Percentiles rank a stretch among this genome's conserved stretches.
These are phyloP conservation scores for Deilephila porcellus DNA, from an alignment of 2,888 invertebrate species.

Conservation along the genomic window DNA sequence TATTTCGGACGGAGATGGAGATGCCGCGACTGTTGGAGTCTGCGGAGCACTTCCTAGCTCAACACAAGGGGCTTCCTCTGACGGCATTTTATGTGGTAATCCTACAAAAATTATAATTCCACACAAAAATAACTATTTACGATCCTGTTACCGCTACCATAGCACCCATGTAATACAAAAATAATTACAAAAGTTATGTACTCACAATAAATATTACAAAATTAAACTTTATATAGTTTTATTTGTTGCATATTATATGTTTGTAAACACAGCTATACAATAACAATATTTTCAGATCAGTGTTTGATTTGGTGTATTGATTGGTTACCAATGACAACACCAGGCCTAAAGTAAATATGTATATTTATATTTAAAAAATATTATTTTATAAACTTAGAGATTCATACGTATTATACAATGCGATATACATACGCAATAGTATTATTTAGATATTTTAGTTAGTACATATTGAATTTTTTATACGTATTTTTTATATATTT, in stretches of 20 bases:
- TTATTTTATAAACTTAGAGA: too few relatives aligned
- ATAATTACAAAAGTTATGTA: not conserved
- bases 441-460: too few relatives aligned
- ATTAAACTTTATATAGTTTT: not conserved
- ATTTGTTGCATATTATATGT: not conserved
- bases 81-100: slow-evolving; percentile 61
- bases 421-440: too few relatives aligned
- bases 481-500: too few relatives aligned
- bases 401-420: too few relatives aligned
- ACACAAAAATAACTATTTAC: not conserved
- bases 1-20: slow-evolving; percentile 75
- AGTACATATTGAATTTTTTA: too few relatives aligned
- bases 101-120: not conserved
- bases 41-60: slow-evolving; percentile 73
- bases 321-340: slow-evolving; percentile 17
- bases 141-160: not conserved
- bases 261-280: not conserved
- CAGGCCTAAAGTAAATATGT: too few relatives aligned
- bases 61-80: slow-evolving; percentile 68
- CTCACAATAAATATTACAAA: not conserved
- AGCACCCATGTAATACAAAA: not conserved
- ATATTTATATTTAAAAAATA: too few relatives aligned
- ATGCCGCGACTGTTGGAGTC: slow-evolving; percentile 61
- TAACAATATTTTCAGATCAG: slow-evolving; percentile 1
- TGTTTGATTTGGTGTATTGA: slow-evolving; percentile 5